Percentiles rank a stretch among this genome's conserved stretches.
These are phyloP conservation scores for Dasyurus viverrinus DNA, from an alignment of 2,113 vertebrate species.

Conservation along the genomic window DNA sequence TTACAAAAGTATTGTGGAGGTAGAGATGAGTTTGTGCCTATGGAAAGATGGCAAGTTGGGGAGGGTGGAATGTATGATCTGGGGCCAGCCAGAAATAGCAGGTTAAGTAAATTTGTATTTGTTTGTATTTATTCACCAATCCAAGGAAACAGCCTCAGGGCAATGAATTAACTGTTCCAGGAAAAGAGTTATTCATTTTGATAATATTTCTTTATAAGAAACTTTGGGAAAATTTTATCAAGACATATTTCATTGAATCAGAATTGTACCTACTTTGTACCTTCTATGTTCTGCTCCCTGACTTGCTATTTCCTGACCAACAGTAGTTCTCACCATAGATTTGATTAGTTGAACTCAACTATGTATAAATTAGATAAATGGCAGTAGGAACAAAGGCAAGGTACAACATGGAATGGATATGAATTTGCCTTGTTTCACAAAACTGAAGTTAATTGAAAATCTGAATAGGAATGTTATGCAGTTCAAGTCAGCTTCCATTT, in stretches of 20 bases:
- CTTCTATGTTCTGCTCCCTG: not conserved
- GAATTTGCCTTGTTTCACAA: not conserved
- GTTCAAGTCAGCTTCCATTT: not conserved
- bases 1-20: not conserved
- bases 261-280: not conserved
- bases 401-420: not conserved
- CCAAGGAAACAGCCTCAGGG: not conserved
- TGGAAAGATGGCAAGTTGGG: not conserved
- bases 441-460: not conserved
- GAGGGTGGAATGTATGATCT: not conserved
- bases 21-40: not conserved
- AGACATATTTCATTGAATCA: not conserved
- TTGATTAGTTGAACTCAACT: not conserved
- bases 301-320: not conserved
- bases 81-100: not conserved
- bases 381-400: not conserved
- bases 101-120: not conserved
- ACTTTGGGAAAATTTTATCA: not conserved
- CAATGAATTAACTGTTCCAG: not conserved
- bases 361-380: not conserved
- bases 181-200: not conserved
- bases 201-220: not conserved
- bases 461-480: not conserved
- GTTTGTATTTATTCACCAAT: not conserved
- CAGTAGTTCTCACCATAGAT: not conserved